A percentile compares a stretch with the other conserved stretches of the same genome.
Conservation (phyloP, 2,888 invertebrate genomes). For the Vesta saturnalis region DNA sequence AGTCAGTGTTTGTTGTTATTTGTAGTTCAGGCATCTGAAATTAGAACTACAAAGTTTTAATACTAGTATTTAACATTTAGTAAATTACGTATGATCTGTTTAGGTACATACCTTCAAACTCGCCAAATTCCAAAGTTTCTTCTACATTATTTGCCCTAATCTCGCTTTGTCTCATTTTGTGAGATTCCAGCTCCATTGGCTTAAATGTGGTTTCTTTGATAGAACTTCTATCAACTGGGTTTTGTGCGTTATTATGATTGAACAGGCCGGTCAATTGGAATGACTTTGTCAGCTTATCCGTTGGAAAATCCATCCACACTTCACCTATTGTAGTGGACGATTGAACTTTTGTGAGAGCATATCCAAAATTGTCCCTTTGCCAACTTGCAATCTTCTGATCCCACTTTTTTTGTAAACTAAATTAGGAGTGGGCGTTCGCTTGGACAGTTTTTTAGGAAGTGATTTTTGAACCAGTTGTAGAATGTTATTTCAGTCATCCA, state of each 20-base stretch:
- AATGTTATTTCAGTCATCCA: too few species aligned
- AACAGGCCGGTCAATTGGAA: not conserved
- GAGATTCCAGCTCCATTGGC: too few species aligned
- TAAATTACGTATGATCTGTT: not conserved
- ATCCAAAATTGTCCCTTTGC: too few species aligned
- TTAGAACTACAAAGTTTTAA: not conserved
- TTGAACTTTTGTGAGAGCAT: not conserved
- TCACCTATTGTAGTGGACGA: not conserved
- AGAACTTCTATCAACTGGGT: not conserved
- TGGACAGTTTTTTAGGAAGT: too few species aligned
- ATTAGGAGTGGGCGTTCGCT: too few species aligned
- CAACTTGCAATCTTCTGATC: too few species aligned
- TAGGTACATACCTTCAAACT: not conserved
- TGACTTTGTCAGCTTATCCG: not conserved
- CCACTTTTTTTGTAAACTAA: too few species aligned
- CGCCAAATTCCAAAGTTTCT: not conserved
- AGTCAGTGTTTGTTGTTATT: too few species aligned
- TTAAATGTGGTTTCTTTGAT: not conserved
- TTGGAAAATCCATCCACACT: not conserved
- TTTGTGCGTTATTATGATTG: not conserved
- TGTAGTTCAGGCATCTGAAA: not conserved
- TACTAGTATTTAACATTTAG: not conserved
- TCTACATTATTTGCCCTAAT: not conserved
- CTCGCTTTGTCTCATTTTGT: too few species aligned
- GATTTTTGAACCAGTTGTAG: too few species aligned